A percentile compares a stretch with the other conserved stretches of the same genome.
Conservation (phyloP, 2,797 vertebrate species). For the Acanthopagrus latus region DNA sequence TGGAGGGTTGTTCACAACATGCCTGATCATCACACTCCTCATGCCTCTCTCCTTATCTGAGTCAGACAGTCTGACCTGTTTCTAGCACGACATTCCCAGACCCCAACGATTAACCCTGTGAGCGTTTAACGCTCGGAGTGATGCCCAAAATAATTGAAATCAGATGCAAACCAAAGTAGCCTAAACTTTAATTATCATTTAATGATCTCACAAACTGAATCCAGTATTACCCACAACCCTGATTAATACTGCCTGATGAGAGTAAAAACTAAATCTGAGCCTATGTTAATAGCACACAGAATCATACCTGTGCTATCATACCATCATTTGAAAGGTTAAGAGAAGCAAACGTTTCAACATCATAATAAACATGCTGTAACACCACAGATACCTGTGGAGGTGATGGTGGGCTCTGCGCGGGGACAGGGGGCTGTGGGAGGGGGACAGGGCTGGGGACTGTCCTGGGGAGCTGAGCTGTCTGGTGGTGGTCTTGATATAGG, state of each 20-base stretch:
- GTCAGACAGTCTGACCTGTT: too few relatives aligned
- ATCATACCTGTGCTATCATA: neutral
- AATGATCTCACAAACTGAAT: neutral
- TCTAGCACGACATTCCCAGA: neutral
- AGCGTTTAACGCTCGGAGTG: neutral
- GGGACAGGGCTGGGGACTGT: conserved; percentile 89
- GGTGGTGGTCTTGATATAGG: conserved; percentile 96
- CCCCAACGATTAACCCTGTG: neutral
- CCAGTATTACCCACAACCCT: neutral
- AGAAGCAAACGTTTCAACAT: neutral
- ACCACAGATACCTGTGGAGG: conserved; percentile 73
- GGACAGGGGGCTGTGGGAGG: conserved; percentile 90
- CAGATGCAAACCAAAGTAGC: neutral
- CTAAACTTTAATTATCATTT: neutral
- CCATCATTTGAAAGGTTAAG: neutral
- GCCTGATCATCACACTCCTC: neutral
- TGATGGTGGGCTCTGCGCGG: conserved; percentile 82
- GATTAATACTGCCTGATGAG: neutral
- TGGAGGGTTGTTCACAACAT: neutral
- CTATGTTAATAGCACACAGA: neutral
- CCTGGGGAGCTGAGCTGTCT: conserved; percentile 93
- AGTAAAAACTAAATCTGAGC: neutral
- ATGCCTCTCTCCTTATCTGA: neutral
- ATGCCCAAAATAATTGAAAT: neutral
- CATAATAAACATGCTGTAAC: neutral